Evolutionary conservation across 2,888 invertebrate genomes (phyloP).

Genomic region (Leptogaster cylindrica): DNA sequence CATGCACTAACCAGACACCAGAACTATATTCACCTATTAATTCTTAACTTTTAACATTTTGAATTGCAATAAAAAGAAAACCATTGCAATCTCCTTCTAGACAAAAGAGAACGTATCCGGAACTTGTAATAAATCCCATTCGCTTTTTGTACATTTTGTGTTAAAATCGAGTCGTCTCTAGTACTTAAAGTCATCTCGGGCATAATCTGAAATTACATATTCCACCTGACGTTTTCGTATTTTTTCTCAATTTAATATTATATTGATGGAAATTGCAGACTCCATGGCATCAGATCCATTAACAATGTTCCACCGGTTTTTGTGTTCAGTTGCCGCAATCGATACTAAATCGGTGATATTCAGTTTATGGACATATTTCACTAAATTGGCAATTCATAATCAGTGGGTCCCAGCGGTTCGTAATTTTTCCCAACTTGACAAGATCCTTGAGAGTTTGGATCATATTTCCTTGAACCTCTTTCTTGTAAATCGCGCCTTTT

Average conservation of each 20-base stretch:
- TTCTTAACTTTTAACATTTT: too few species aligned
- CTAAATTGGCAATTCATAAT: slow-evolving; percentile 23
- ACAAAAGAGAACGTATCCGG: slow-evolving; percentile 11
- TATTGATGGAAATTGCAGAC: background rate
- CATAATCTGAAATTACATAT: background rate
- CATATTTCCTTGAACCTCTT: background rate
- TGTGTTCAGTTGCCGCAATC: background rate
- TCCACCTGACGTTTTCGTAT: background rate
- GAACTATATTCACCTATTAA: too few species aligned
- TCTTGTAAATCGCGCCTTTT: too few species aligned
- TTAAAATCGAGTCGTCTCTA: too few species aligned
- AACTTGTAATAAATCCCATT: background rate
- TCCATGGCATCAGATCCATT: background rate
- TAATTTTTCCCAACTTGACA: slow-evolving; percentile 12
- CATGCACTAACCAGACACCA: too few species aligned
- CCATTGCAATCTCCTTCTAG: too few species aligned
- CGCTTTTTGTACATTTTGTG: too few species aligned
- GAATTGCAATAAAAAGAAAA: too few species aligned
- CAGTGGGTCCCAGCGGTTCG: background rate
- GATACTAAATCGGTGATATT: background rate
- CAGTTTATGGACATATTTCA: slow-evolving; percentile 7
- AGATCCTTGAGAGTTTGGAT: background rate
- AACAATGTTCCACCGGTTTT: background rate
- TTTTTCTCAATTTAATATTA: background rate
- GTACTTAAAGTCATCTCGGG: too few species aligned